phyloP scores from a whole-genome alignment of 2,113 vertebrate genomes.

The Gambusia holbrooki region DNA sequence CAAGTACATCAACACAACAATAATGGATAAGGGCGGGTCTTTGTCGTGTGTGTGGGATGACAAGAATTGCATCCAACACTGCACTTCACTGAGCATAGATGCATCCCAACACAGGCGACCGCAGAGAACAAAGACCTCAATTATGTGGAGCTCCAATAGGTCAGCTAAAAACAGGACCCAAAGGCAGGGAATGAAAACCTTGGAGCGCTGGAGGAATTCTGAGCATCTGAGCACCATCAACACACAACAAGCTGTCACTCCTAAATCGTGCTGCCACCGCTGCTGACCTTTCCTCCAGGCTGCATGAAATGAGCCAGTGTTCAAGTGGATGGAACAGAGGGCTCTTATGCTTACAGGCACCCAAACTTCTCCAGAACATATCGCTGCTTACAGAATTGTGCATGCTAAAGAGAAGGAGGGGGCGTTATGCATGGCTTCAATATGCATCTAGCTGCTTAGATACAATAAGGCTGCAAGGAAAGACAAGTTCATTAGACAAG shows the following conservation, averaged over 20 bases:
- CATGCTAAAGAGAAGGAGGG: constrained; percentile 13
- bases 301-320: constrained; percentile 64
- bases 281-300: constrained; percentile 62
- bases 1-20: constrained; percentile 27
- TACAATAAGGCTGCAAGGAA: not conserved
- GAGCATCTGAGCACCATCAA: constrained; percentile 54
- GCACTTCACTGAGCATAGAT: constrained; percentile 37
- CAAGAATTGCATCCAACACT: constrained; percentile 14
- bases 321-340: constrained; percentile 70
- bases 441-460: constrained; percentile 10
- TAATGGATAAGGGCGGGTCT: constrained; percentile 49
- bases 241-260: constrained; percentile 66
- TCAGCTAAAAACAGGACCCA: constrained; percentile 71
- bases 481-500: not conserved
- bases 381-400: constrained; percentile 52
- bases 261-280: constrained; percentile 37
- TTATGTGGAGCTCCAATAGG: constrained; percentile 69
- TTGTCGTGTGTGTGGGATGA: not conserved
- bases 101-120: constrained; percentile 43
- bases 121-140: constrained; percentile 76
- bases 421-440: constrained; percentile 38
- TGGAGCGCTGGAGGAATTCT: constrained; percentile 68
- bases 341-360: constrained; percentile 56
- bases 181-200: constrained; percentile 63
- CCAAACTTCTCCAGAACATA: constrained; percentile 49